Evolutionary conservation across 1,140 invertebrate species (phyloP).

Genomic region (Heterodera schachtii): DNA sequence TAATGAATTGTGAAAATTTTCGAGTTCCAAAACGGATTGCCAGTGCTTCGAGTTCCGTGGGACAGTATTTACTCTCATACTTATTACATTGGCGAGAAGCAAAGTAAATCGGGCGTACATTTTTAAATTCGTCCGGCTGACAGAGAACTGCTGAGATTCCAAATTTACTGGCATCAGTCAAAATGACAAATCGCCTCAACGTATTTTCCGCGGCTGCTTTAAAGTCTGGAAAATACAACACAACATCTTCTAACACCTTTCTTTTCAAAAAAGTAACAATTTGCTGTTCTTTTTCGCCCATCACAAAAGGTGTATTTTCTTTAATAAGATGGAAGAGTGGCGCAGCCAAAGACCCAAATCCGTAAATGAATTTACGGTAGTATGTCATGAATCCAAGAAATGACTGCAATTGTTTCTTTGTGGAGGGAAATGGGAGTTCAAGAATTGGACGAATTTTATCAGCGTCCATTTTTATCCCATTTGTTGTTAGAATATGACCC

Average conservation of each 20-base stretch:
- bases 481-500: too few species aligned
- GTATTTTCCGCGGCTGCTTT: not conserved
- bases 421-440: not conserved
- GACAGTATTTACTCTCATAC: not conserved
- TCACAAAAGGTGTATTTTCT: not conserved
- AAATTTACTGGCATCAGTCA: slow-evolving; percentile 9
- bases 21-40: slow-evolving; percentile 1
- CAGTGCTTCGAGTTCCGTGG: slow-evolving; percentile 10
- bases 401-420: not conserved
- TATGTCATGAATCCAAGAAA: not conserved
- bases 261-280: not conserved
- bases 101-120: slow-evolving; percentile 10
- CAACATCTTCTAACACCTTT: not conserved
- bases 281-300: not conserved
- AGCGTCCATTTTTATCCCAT: not conserved
- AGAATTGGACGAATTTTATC: slow-evolving; percentile 14
- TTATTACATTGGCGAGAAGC: not conserved
- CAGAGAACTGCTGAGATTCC: not conserved
- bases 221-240: slow-evolving; percentile 13
- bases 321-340: not conserved
- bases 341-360: not conserved
- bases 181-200: not conserved
- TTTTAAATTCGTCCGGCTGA: not conserved
- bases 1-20: slow-evolving; percentile 13
- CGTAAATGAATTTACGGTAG: too few species aligned